Base-by-base conservation (phyloP, 2,113 vertebrate genomes). In the Haliaeetus leucogaster region DNA sequence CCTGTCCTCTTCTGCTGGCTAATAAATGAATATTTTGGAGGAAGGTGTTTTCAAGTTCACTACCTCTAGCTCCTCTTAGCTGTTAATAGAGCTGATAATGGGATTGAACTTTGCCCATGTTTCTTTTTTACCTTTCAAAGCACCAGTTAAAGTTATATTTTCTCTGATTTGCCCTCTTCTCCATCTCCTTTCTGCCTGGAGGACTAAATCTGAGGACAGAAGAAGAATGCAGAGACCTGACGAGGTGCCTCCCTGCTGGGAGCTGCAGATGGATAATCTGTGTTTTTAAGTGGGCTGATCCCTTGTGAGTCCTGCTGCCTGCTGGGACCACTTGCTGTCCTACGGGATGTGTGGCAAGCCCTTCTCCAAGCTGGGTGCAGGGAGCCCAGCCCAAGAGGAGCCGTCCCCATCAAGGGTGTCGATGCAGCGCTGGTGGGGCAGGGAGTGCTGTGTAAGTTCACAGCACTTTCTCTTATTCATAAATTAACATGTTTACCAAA, bases 31-130 rank as follows among this genome's bases (percentile, higher is more conserved):
- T 58, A 22, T 80, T 72, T 45, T 52, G 30, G 25, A 70, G 62
- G 55, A 62, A 89, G 73, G 22, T 56, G 48, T 53, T 68, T 68
- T 52, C 27, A 70, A 26, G 68, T 70, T 74, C 16, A 25, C 55
- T 70, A 55, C 99, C 96, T 99, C 99, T 74, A 98, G 98, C 91
- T 99, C 99, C 66, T 99, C 98, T 96, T 99, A 97, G 82, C 99
- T 98, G 59, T 99, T 99, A 58, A 98, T 99, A 43, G 97, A 98
- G 27, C 99, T 99, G 0, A 98, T 99, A 92, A 99, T 98, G 16
- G 99, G 99, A 97, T 98, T 99, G 97, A 99, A 99, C 94, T 99
- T 99, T 92, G 98, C 96, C 99, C 99, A 63, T 97, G 98, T 68
- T 99, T 92, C 98, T 99, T 99, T 98, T 99, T 99, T 40, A 99